A percentile compares a stretch with the other conserved stretches of the same genome.
Evolutionary conservation across 2,113 vertebrate genomes (phyloP).

Genomic region (Meriones unguiculatus): DNA sequence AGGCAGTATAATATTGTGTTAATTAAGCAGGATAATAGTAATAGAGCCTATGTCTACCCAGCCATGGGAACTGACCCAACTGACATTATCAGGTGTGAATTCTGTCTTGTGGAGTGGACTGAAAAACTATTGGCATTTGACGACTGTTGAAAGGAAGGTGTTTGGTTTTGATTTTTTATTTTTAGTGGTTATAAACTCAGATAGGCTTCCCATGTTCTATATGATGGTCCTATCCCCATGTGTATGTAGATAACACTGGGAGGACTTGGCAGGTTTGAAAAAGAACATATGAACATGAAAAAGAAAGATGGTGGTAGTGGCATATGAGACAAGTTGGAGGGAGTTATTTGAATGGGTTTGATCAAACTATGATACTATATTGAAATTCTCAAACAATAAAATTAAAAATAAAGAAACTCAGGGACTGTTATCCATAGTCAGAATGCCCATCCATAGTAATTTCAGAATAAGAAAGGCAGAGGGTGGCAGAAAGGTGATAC

Average conservation of each 20-base stretch:
- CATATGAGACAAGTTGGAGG: no score
- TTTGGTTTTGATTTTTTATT: background rate
- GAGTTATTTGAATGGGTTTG: background rate
- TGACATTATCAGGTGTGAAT: background rate
- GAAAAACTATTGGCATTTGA: background rate
- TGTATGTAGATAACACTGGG: background rate
- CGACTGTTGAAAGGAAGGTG: background rate
- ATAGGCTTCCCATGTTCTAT: background rate
- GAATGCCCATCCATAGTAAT: background rate
- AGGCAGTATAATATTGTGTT: background rate
- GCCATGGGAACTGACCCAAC: background rate
- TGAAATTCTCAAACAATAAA: background rate
- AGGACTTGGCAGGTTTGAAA: background rate
- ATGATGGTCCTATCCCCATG: no score
- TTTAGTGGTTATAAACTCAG: background rate
- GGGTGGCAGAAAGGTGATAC: background rate
- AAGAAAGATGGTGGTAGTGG: background rate
- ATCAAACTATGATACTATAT: background rate
- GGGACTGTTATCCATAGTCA: background rate
- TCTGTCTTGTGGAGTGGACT: background rate
- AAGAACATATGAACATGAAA: background rate
- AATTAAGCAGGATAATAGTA: background rate
- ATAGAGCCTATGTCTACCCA: background rate
- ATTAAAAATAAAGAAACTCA: background rate
- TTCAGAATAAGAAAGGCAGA: background rate